These are phyloP conservation scores for Dicyrtoma fusca DNA, from an alignment of 2,888 invertebrate species.

Conservation along the genomic window DNA sequence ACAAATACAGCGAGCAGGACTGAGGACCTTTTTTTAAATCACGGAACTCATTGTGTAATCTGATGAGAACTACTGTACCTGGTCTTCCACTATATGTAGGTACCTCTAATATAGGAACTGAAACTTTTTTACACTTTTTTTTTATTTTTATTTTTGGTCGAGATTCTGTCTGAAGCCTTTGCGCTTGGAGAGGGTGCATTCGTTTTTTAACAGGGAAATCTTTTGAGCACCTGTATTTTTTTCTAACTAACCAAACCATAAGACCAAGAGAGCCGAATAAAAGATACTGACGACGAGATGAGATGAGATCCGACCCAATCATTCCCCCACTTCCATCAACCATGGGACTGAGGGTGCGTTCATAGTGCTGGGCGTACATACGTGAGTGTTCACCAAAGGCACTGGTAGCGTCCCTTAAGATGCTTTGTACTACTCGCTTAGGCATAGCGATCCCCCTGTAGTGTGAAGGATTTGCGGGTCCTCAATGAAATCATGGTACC, in stretches of 20 bases:
- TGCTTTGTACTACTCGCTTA: no score
- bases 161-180: background rate
- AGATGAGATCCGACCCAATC: conserved; percentile 18
- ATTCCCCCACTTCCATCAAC: background rate
- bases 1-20: background rate
- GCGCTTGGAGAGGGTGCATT: conserved; percentile 38
- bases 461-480: conserved; percentile 9
- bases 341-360: background rate
- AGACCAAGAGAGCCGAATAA: conserved; percentile 31
- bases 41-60: conserved; percentile 26
- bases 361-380: background rate
- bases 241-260: background rate
- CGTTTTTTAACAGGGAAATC: conserved; percentile 36
- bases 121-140: no score
- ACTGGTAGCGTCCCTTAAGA: background rate
- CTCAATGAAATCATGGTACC: no score
- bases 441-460: background rate
- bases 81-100: no score
- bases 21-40: conserved; percentile 30
- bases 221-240: conserved; percentile 44
- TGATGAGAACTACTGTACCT: conserved; percentile 30
- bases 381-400: background rate
- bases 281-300: conserved; percentile 28
- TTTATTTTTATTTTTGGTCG: background rate
- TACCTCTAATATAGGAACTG: no score